These are phyloP conservation scores for Thunnus maccoyii DNA, from an alignment of 2,113 vertebrate species.

Conservation along the genomic window DNA sequence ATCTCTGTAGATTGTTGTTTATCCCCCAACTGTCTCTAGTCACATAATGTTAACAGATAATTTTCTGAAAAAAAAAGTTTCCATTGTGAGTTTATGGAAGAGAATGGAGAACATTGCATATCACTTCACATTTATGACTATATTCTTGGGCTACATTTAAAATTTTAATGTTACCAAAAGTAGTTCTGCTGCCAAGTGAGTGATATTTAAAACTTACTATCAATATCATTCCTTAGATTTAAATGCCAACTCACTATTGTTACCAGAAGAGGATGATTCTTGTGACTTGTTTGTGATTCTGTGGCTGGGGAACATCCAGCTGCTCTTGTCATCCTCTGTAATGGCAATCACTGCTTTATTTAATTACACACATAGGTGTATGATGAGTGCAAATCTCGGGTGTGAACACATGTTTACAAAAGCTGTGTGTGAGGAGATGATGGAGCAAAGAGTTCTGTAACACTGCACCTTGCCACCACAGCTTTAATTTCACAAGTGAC, in stretches of 20 bases:
- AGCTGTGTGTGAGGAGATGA: neutral
- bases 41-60: neutral
- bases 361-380: constrained; percentile 41
- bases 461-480: neutral
- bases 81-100: neutral
- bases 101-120: neutral
- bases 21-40: neutral
- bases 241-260: constrained; percentile 27
- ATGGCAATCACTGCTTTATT: constrained; percentile 42
- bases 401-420: constrained; percentile 34
- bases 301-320: constrained; percentile 49
- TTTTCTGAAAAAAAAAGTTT: neutral
- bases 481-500: constrained; percentile 32
- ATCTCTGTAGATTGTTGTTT: neutral
- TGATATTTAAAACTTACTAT: constrained; percentile 34
- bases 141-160: constrained; percentile 29
- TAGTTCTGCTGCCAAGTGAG: constrained; percentile 29
- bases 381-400: constrained; percentile 32
- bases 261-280: constrained; percentile 48
- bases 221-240: constrained; percentile 28
- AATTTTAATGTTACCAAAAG: constrained; percentile 15
- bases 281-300: constrained; percentile 42
- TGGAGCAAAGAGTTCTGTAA: neutral
- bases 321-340: constrained; percentile 58
- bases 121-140: constrained; percentile 8